Conservation (phyloP, 2,797 vertebrate genomes). For the Ceyx erithaca region DNA sequence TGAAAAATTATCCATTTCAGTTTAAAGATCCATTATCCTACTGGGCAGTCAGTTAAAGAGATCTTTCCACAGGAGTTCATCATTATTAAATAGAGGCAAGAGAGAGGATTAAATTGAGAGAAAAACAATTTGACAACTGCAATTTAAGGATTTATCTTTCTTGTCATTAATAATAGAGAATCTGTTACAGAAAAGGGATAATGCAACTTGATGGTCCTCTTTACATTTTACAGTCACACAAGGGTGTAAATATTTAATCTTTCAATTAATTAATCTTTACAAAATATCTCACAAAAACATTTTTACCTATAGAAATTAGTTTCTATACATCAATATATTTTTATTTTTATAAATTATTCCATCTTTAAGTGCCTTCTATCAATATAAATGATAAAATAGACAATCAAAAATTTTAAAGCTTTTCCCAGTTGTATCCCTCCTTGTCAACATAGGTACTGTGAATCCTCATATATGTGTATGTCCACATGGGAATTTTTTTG, state of each 20-base stretch:
- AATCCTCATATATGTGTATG: constrained; percentile 57
- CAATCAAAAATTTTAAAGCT: constrained; percentile 79
- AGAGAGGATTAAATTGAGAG: constrained; percentile 40
- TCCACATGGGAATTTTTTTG: not conserved
- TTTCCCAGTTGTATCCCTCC: constrained; percentile 76
- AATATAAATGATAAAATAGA: constrained; percentile 93
- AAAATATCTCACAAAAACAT: constrained; percentile 86
- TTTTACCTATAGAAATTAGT: constrained; percentile 87
- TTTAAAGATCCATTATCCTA: constrained; percentile 52
- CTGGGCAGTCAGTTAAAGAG: constrained; percentile 57
- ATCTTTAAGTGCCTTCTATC: constrained; percentile 88
- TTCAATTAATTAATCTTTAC: constrained; percentile 80
- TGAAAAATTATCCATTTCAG: constrained; percentile 27
- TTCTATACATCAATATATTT: constrained; percentile 91
- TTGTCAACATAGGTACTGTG: constrained; percentile 68
- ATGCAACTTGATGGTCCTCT: constrained; percentile 75
- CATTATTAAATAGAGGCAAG: constrained; percentile 39
- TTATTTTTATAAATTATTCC: constrained; percentile 87
- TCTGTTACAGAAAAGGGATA: constrained; percentile 68
- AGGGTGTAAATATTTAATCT: constrained; percentile 78
- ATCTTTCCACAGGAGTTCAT: constrained; percentile 62
- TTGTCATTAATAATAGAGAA: constrained; percentile 50
- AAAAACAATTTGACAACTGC: constrained; percentile 33
- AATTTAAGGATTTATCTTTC: constrained; percentile 59
- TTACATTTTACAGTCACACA: constrained; percentile 75